Percentiles rank a stretch among this genome's conserved stretches.
Evolutionary conservation across 2,797 vertebrate genomes (phyloP).

Genomic region (Pseudopleuronectes americanus): DNA sequence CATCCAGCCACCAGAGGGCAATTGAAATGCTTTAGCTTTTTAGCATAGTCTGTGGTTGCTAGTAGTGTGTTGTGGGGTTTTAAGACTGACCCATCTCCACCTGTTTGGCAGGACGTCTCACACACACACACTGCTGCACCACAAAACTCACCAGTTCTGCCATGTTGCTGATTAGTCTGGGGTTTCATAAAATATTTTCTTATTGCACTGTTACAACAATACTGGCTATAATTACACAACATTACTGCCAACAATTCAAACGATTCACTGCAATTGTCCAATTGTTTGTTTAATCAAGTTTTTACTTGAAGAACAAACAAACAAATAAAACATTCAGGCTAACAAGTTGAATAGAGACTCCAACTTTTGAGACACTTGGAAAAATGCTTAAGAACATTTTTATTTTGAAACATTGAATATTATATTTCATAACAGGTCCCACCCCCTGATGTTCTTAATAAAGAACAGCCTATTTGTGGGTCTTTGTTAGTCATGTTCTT

Average conservation of each 20-base stretch:
- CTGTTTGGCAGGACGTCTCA: neutral
- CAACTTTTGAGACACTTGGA: no score
- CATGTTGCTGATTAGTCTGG: neutral
- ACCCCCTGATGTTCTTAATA: constrained; percentile 1
- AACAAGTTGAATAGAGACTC: no score
- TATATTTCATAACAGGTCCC: neutral
- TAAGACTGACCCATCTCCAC: no score
- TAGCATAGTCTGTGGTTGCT: no score
- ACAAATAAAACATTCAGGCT: neutral
- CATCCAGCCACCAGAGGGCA: no score
- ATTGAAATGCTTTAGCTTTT: no score
- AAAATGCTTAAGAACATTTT: neutral
- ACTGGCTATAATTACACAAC: neutral
- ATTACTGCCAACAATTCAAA: neutral
- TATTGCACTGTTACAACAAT: neutral
- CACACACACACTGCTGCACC: neutral
- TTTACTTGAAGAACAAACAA: no score
- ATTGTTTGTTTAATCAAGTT: no score
- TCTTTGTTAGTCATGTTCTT: neutral
- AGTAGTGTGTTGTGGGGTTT: no score
- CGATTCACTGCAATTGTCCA: neutral
- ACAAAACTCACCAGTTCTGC: neutral
- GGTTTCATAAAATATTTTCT: neutral
- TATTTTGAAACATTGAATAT: neutral
- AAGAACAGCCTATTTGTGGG: neutral